Conservation (phyloP, 2,797 vertebrate genomes). For the Babyrousa celebensis region DNA sequence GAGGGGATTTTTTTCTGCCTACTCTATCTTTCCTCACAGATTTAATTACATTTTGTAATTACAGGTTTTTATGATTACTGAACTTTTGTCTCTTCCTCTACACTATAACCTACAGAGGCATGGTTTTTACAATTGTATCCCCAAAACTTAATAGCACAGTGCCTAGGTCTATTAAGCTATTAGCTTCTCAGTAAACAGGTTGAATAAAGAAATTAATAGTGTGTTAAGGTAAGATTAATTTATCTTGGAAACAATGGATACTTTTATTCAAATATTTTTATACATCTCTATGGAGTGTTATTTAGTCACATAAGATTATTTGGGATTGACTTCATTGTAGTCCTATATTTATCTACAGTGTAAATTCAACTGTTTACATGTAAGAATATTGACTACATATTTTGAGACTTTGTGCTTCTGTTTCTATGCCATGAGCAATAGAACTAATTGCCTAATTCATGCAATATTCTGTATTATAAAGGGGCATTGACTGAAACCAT, state of each 20-base stretch:
- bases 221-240: slow-evolving; percentile 49
- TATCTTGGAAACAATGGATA: neutral
- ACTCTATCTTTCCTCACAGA: neutral
- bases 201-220: slow-evolving; percentile 33
- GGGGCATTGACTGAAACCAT: slow-evolving; percentile 16
- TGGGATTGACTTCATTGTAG: slow-evolving; percentile 18
- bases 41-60: neutral
- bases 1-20: neutral
- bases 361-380: slow-evolving; percentile 62
- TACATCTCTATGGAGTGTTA: slow-evolving; percentile 3
- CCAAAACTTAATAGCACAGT: neutral
- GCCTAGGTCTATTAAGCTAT: neutral
- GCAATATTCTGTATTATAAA: slow-evolving; percentile 53
- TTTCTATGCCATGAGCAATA: slow-evolving; percentile 32
- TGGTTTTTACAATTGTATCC: neutral
- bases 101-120: neutral
- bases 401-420: slow-evolving; percentile 54
- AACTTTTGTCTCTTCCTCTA: neutral
- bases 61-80: neutral
- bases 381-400: slow-evolving; percentile 58
- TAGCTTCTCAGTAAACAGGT: neutral
- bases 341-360: slow-evolving; percentile 43
- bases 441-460: slow-evolving; percentile 71
- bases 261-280: slow-evolving; percentile 23
- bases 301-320: slow-evolving; percentile 19